Conservation (phyloP, 2,888 invertebrate genomes). For the Zaprionus lineosus region DNA sequence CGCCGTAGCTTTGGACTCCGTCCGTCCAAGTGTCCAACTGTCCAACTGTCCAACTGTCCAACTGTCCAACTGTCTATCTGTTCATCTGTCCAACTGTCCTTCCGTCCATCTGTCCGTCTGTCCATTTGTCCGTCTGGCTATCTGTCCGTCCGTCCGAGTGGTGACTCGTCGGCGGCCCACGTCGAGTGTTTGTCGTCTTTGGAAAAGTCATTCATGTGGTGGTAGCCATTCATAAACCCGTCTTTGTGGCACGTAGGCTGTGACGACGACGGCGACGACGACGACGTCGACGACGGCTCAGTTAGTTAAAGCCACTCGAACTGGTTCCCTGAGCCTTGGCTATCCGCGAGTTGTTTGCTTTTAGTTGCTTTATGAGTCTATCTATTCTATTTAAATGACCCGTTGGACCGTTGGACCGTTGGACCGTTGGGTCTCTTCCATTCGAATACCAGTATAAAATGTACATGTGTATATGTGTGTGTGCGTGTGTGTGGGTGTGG, state of each 20-base stretch:
- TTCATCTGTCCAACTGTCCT: neutral
- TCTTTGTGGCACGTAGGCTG: constrained; percentile 68
- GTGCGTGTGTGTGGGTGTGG: constrained; percentile 3
- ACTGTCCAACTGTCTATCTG: constrained; percentile 1
- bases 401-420: too few relatives aligned
- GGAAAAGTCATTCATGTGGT: constrained; percentile 67
- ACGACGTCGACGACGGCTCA: constrained; percentile 62
- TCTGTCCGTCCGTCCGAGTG: constrained; percentile 18
- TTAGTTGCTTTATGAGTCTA: constrained; percentile 66
- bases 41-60: neutral
- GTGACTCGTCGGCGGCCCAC: constrained; percentile 29
- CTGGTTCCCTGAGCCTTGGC: constrained; percentile 41
- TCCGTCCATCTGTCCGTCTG: neutral
- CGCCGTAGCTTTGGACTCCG: constrained; percentile 44
- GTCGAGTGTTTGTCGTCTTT: constrained; percentile 43
- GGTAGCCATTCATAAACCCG: constrained; percentile 71
- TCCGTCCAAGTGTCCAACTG: constrained; percentile 4
- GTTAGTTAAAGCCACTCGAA: constrained; percentile 67
- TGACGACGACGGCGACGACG: constrained; percentile 61
- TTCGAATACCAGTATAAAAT: too few relatives aligned
- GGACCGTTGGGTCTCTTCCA: constrained; percentile 36
- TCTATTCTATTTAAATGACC: constrained; percentile 43
- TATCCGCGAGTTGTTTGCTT: constrained; percentile 40
- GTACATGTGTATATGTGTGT: neutral
- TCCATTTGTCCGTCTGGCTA: neutral